Evolutionary conservation across 1,140 invertebrate species (phyloP).

Genomic region (Scaptomyza hsui): DNA sequence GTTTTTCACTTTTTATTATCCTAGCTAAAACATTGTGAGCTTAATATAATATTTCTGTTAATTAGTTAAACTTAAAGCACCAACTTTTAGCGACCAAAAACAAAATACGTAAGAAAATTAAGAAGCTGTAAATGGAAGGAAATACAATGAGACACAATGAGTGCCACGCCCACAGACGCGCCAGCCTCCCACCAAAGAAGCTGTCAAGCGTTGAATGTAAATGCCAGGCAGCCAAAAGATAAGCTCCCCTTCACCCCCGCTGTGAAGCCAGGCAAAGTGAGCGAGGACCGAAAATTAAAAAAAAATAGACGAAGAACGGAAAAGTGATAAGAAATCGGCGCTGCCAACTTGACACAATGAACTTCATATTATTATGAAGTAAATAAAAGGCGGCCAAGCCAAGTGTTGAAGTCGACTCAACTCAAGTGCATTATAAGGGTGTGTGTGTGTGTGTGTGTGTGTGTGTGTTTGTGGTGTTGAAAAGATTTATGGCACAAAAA

Average conservation of each 20-base stretch:
- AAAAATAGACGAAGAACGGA: conserved; percentile 37
- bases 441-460: conserved; percentile 41
- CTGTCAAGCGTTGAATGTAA: conserved; percentile 80
- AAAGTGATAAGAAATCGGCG: conserved; percentile 75
- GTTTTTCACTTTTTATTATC: too few relatives aligned
- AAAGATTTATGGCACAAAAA: conserved; percentile 74
- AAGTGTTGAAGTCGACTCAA: conserved; percentile 62
- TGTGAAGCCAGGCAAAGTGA: conserved; percentile 51
- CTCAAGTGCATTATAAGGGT: conserved; percentile 33
- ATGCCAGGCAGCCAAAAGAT: conserved; percentile 77
- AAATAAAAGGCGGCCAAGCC: conserved; percentile 64
- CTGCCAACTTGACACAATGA: conserved; percentile 78
- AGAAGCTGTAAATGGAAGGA: conserved; percentile 17
- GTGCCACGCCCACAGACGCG: conserved; percentile 4
- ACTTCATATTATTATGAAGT: conserved; percentile 80
- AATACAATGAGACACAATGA: conserved; percentile 23
- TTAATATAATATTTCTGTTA: conserved; percentile 11
- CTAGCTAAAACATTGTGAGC: too few relatives aligned
- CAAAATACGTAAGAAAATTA: background rate
- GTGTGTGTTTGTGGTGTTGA: conserved; percentile 54
- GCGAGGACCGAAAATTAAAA: conserved; percentile 63
- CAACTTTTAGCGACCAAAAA: conserved; percentile 18
- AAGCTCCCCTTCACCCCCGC: conserved; percentile 44
- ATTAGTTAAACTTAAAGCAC: conserved; percentile 13
- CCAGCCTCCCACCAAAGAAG: conserved; percentile 52